Evolutionary conservation across 1,140 invertebrate genomes (phyloP).

Genomic region (Rhagoletis pomonella): DNA sequence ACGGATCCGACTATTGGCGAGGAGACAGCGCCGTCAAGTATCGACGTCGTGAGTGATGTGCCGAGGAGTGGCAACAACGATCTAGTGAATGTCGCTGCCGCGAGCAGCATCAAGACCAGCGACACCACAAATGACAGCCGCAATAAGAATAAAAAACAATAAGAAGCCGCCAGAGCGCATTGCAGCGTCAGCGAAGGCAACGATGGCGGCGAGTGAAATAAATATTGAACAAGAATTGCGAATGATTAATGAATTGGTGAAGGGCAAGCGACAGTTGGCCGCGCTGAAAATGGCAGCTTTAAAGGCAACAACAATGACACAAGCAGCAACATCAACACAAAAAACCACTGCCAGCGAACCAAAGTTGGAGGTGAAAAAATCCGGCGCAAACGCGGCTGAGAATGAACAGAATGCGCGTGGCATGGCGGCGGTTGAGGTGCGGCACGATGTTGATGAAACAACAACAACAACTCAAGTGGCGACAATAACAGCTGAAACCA

Average conservation of each 20-base stretch:
- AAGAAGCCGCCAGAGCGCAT: not conserved
- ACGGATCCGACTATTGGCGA: not conserved
- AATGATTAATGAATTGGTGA: conserved; percentile 71
- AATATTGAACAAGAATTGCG: conserved; percentile 68
- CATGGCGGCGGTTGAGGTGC: not conserved
- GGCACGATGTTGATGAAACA: not conserved
- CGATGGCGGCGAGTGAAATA: conserved; percentile 62
- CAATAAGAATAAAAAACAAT: conserved; percentile 67
- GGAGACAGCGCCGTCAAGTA: conserved; percentile 8
- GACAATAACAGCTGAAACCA: conserved; percentile 50
- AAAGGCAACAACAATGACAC: conserved; percentile 58
- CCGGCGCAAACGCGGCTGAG: not conserved
- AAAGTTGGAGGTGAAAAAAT: not conserved
- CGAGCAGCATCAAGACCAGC: conserved; percentile 5
- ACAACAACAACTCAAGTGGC: conserved; percentile 55
- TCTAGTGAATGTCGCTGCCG: conserved; percentile 27
- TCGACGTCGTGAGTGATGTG: conserved; percentile 21
- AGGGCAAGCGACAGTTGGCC: conserved; percentile 58
- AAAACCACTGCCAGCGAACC: not conserved
- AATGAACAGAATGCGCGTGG: not conserved
- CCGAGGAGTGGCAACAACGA: conserved; percentile 56
- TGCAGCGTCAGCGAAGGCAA: conserved; percentile 53
- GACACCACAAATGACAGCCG: conserved; percentile 33
- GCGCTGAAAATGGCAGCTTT: conserved; percentile 56
- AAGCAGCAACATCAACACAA: not conserved